Evolutionary conservation across 2,888 invertebrate species (phyloP), one percentile per base, ranked within the genome.

Genomic region (Nomada ruficornis): DNA sequence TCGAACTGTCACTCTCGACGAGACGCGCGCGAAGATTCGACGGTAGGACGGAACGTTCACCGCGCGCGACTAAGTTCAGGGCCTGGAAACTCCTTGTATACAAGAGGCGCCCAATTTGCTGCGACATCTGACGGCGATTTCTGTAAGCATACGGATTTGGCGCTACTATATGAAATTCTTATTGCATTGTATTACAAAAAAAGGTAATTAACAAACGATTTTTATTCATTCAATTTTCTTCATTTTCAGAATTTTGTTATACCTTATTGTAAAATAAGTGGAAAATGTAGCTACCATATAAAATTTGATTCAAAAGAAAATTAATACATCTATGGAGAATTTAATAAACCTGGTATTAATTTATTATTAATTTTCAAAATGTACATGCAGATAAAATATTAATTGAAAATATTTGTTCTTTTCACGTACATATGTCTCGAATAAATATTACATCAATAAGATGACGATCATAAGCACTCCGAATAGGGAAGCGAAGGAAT

Each of bases 41-140:
- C 84, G 77, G 84, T 80, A 73, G 79, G 77, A 88, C 87, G 87
- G 88, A 86, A 86, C 88, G 86, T 81, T 88, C 83, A 83, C 86
- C 86, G 86, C 88, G 87, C 86, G 86, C 88, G 87, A 87, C 88
- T 86, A 88, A 88, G 80, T 86, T 81, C 83, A 76, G 85, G 87
- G 85, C 81, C 80, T 84, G 87, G 77, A 77, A 86, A 85, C 83
- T 82, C 73, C 67, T 81, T 62, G 73, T 68, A 80, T 80, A 83
- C 74, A 55, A 60, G 80, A 65, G 57, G 47, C 80, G 84, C 67
- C 60, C 55, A 71, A 76, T 52, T 63, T 70, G 70, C 42, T 42
- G 50, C 69, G 76, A 62, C 73, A 42, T 72, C 80, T 84, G 73
- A 26, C 64, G 76, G 52, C 54, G 76, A 67, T 76, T 73, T 63